A percentile compares a stretch with the other conserved stretches of the same genome.
Evolutionary conservation across 1,140 invertebrate genomes (phyloP).

Genomic region (Colletes gigas): DNA sequence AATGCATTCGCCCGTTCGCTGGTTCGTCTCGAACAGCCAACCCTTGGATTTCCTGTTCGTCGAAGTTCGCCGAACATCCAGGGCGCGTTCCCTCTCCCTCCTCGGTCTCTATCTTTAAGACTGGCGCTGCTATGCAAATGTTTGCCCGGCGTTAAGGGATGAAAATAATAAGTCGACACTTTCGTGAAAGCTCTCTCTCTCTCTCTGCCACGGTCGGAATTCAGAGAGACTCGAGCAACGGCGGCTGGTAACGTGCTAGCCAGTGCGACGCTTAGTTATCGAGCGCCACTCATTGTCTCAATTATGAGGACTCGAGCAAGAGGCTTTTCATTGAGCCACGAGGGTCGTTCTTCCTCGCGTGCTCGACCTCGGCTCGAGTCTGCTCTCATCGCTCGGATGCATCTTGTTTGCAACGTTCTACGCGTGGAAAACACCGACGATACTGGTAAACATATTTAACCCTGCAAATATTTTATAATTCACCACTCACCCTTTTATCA

Average conservation of each 20-base stretch:
- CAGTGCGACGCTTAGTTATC: conserved; percentile 40
- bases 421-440: neutral
- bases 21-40: neutral
- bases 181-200: conserved; percentile 13
- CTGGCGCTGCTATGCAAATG: conserved; percentile 62
- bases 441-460: neutral
- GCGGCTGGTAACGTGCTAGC: conserved; percentile 26
- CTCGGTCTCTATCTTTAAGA: neutral
- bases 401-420: conserved; percentile 1
- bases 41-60: conserved; percentile 8
- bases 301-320: conserved; percentile 50
- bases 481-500: no score
- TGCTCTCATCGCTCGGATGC: neutral
- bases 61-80: conserved; percentile 26
- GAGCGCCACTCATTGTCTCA: conserved; percentile 58
- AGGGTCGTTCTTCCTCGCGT: conserved; percentile 37
- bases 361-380: conserved; percentile 5
- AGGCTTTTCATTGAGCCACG: conserved; percentile 45
- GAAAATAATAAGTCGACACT: conserved; percentile 70
- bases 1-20: neutral
- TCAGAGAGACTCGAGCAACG: conserved; percentile 45
- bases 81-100: neutral
- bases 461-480: neutral
- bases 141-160: conserved; percentile 66
- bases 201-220: conserved; percentile 28